Evolutionary conservation across 2,113 vertebrate genomes (phyloP).

Genomic region (Strix aluco): DNA sequence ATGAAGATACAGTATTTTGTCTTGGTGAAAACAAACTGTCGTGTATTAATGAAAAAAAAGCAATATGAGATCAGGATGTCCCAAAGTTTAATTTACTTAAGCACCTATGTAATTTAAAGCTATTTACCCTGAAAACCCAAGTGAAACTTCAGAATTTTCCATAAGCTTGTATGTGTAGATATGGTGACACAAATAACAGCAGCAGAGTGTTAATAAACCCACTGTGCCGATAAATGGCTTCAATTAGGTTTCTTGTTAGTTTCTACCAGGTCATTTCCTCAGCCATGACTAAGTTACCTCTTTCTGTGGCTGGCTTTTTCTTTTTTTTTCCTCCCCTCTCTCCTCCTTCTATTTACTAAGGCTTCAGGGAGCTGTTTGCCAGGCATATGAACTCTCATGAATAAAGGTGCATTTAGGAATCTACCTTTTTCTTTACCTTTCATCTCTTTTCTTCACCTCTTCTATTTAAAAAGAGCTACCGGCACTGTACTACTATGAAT

Average conservation of each 20-base stretch:
- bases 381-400: not conserved
- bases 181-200: slow-evolving; percentile 8
- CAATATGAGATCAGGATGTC: not conserved
- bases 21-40: not conserved
- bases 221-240: slow-evolving; percentile 54
- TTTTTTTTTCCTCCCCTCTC: not conserved
- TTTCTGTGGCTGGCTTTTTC: not conserved
- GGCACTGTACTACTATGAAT: not conserved
- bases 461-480: not conserved
- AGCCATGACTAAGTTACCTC: slow-evolving; percentile 53
- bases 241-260: slow-evolving; percentile 63
- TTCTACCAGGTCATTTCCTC: slow-evolving; percentile 63
- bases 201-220: slow-evolving; percentile 33
- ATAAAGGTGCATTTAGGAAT: not conserved
- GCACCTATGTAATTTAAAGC: not conserved
- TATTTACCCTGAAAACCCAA: not conserved
- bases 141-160: not conserved
- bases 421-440: not conserved
- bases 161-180: not conserved
- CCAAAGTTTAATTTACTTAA: not conserved
- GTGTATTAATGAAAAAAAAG: not conserved
- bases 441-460: not conserved
- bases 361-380: not conserved
- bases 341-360: not conserved
- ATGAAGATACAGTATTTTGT: not conserved